Evolutionary conservation across 1,140 invertebrate species (phyloP).

Genomic region (Sarcophaga bullata): DNA sequence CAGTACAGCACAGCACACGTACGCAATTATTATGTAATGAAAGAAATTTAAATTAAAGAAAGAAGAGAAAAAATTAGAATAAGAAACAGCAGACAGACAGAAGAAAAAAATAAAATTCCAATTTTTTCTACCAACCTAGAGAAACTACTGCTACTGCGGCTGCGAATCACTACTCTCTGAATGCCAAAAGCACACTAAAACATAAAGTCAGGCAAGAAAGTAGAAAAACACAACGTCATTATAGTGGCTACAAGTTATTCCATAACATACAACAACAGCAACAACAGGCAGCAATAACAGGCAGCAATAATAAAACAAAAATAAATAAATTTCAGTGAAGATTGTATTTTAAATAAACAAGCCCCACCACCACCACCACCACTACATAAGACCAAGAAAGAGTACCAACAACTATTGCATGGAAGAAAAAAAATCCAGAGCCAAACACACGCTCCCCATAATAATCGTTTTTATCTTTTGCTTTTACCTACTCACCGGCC

Average conservation of each 20-base stretch:
- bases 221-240: not conserved
- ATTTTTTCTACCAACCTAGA: constrained; percentile 51
- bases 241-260: not conserved
- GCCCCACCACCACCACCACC: not conserved
- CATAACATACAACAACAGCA: not conserved
- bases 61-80: constrained; percentile 35
- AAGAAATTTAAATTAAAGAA: too few relatives aligned
- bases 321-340: not conserved
- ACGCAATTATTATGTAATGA: constrained; percentile 29
- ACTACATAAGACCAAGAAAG: not conserved
- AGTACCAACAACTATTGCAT: too few relatives aligned
- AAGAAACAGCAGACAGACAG: constrained; percentile 29
- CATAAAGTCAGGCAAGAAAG: not conserved
- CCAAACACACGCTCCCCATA: not conserved
- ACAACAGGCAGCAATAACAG: too few relatives aligned
- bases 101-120: constrained; percentile 25
- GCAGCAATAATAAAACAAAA: not conserved
- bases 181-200: constrained; percentile 26
- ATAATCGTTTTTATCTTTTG: not conserved
- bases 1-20: not conserved
- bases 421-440: not conserved
- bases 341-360: not conserved
- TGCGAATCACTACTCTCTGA: constrained; percentile 22
- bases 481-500: not conserved
- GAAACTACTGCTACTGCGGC: not conserved